Base-by-base conservation (phyloP, 1,140 invertebrate species). In the Neodiprion virginianus region DNA sequence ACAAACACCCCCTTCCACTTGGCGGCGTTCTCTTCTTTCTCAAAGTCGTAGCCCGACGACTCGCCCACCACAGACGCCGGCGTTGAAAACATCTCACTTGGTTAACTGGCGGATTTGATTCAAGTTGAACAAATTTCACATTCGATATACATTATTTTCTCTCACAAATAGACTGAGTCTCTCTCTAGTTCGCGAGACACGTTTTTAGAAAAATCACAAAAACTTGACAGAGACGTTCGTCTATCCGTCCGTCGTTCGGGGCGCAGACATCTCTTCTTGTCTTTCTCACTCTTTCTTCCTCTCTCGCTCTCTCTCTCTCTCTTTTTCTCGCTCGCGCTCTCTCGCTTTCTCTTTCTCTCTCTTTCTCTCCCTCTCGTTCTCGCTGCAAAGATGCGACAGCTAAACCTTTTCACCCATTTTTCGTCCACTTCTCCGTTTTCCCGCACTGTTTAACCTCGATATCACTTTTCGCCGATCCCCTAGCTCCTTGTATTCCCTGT, bases 1-100 rank as follows among this genome's bases (percentile, higher is more conserved):
- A 95, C 92, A 88, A 97, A 95, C 61, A 97, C 90, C 78, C 95
- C 95, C 85, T 94, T 95, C 96, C 96, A 98, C 91, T 96, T 96
- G 78, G 91, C 91, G 77, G 92, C 91, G 89, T 97, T 97, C 86
- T 97, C 96, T 81, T 94, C 94, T 84, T 95, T 95, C 83, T 93
- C 92, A 87, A 97, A 97, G 89, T 97, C 95, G 89, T 96, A 97
- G 84, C 92, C 92, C 83, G 91, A 91, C 82, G 90, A 90, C 88
- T 93, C 92, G 82, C 90, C 87, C 78, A 85, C 86, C 74, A 86
- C 84, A 75, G 88, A 88, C 73, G 88, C 87, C 79, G 90, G 86
- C 80, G 89, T 89, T 75, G 89, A 88, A 85, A 91, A 91, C 91
- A 92, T 91, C 81, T 87, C 84, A 47, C 40, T 48, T 17, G 10